Conservation (phyloP, 2,797 vertebrate species). For the Acanthurus tractus region DNA sequence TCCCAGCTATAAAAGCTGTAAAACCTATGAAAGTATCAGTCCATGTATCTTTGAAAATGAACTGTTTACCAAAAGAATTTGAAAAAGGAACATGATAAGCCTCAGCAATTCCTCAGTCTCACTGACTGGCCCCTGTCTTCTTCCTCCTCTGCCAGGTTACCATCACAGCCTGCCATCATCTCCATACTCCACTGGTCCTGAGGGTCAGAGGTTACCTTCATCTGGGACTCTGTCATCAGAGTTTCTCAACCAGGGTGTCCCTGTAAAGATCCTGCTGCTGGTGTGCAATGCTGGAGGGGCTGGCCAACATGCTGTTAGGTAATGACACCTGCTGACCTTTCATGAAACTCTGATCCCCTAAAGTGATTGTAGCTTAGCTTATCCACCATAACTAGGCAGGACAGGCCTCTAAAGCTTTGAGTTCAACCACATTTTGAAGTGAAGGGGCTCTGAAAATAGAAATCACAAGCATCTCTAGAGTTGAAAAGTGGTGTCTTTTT, state of each 20-base stretch:
- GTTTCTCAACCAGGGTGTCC: conserved; percentile 82
- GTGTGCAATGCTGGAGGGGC: conserved; percentile 90
- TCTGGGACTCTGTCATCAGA: conserved; percentile 87
- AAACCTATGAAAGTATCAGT: conserved; percentile 5
- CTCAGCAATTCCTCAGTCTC: neutral
- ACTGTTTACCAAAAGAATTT: neutral
- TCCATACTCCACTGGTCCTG: conserved; percentile 80
- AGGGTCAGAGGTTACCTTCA: conserved; percentile 80
- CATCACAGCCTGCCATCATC: conserved; percentile 90
- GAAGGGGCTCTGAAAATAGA: neutral
- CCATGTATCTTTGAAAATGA: too few relatives aligned
- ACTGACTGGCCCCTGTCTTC: conserved; percentile 4
- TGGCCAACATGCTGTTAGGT: conserved; percentile 89
- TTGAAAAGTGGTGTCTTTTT: neutral
- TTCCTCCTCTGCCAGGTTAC: conserved; percentile 79
- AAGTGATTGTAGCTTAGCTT: neutral
- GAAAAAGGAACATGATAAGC: conserved; percentile 3
- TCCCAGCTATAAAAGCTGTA: neutral
- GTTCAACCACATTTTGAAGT: neutral
- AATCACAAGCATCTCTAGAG: neutral
- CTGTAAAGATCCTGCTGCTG: conserved; percentile 88
- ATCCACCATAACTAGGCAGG: neutral
- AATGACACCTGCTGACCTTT: conserved; percentile 37
- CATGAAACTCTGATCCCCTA: neutral
- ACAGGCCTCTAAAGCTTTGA: too few relatives aligned